phyloP scores from a whole-genome alignment of 2,113 vertebrate genomes.

The Malurus melanocephalus region DNA sequence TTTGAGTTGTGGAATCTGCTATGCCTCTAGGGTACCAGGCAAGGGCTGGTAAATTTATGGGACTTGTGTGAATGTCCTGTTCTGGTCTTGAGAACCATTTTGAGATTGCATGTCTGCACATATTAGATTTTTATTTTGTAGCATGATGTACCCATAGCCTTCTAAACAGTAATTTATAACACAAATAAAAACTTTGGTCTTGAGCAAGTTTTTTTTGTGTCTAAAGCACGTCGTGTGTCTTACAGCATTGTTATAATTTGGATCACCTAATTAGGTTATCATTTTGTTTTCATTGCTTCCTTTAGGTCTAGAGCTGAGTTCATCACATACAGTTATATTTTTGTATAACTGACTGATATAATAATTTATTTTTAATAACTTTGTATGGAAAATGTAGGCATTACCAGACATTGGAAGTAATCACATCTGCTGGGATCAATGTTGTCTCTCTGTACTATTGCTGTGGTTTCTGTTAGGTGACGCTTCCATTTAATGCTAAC shows the following conservation, averaged over 20 bases:
- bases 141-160: not conserved
- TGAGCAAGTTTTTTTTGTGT: not conserved
- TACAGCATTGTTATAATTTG: not conserved
- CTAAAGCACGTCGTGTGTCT: not conserved
- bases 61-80: not conserved
- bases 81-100: not conserved
- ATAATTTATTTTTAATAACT: not conserved
- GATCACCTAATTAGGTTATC: not conserved
- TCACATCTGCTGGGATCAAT: not conserved
- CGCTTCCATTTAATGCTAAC: not conserved
- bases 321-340: not conserved
- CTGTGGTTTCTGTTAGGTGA: not conserved
- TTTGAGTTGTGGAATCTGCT: not conserved
- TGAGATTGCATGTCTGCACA: not conserved
- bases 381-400: not conserved
- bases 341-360: not conserved
- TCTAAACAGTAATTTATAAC: not conserved
- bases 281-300: not conserved
- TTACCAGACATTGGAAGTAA: not conserved
- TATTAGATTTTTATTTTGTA: not conserved
- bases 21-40: not conserved
- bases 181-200: not conserved
- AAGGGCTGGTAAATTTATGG: not conserved
- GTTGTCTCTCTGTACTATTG: not conserved
- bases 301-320: not conserved